These are phyloP conservation scores for Cinclus mexicanus DNA, from an alignment of 2,113 vertebrate species.

Conservation along the genomic window DNA sequence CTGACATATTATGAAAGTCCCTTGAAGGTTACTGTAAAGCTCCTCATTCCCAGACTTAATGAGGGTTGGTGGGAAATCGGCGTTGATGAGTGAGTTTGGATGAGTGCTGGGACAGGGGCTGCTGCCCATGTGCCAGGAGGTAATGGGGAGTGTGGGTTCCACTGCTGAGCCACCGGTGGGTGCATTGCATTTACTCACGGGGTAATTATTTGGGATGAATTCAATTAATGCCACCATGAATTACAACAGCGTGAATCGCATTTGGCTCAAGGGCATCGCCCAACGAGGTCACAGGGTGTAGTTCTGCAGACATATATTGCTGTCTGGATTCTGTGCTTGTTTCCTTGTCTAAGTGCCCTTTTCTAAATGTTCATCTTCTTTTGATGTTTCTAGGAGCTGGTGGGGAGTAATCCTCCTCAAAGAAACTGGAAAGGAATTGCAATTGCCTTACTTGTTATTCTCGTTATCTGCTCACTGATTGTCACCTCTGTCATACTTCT, in stretches of 20 bases:
- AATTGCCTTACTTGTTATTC: constrained; percentile 97
- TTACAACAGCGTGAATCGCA: neutral
- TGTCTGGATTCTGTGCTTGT: neutral
- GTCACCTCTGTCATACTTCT: constrained; percentile 98
- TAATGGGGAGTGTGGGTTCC: neutral
- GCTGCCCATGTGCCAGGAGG: rapidly evolving
- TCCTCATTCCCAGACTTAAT: neutral
- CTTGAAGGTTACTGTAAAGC: neutral
- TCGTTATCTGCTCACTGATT: constrained; percentile 98
- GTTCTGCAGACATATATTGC: neutral
- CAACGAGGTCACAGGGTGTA: rapidly evolving
- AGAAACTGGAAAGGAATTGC: constrained; percentile 99
- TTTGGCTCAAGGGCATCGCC: neutral
- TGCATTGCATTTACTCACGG: neutral
- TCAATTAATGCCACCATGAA: neutral
- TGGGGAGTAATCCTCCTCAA: constrained; percentile 97
- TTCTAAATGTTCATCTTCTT: constrained; percentile 21
- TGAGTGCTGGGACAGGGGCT: neutral
- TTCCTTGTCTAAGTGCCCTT: neutral
- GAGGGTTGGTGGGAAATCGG: neutral
- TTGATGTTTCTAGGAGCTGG: constrained; percentile 87
- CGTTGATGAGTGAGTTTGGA: neutral
- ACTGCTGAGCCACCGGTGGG: neutral
- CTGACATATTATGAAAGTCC: neutral
- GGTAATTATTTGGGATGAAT: neutral